phyloP scores from a whole-genome alignment of 92 coral and sea anemone genomes.

The Porites lobata region DNA sequence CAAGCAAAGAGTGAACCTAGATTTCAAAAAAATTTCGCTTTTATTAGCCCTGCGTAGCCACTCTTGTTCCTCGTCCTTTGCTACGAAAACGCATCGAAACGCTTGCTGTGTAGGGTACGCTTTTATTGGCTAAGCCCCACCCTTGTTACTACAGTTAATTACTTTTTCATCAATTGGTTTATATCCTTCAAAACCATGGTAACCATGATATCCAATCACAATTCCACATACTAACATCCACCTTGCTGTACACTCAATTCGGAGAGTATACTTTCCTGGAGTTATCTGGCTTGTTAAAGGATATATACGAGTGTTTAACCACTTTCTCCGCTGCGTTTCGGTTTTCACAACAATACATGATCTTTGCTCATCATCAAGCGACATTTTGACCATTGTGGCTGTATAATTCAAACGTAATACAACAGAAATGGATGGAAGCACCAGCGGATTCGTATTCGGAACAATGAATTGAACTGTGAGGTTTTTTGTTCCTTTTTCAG shows the following conservation, averaged over 20 bases:
- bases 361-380: neutral
- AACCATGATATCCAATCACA: slow-evolving; percentile 50
- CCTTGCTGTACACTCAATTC: neutral
- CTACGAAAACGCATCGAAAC: no score
- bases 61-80: no score
- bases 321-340: neutral
- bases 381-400: neutral
- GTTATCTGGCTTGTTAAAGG: neutral
- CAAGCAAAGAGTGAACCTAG: no score
- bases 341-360: neutral
- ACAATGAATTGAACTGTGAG: neutral
- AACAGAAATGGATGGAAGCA: neutral
- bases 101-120: neutral
- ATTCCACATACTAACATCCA: slow-evolving; percentile 45
- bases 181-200: slow-evolving; percentile 50
- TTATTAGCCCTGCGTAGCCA: no score
- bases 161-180: slow-evolving; percentile 38
- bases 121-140: neutral
- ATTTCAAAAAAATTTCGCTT: no score
- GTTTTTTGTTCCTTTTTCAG: neutral
- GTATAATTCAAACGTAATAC: neutral
- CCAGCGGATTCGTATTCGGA: neutral
- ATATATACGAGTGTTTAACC: neutral
- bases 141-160: neutral
- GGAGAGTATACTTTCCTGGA: neutral